Conservation (phyloP, 2,113 vertebrate species). For the Nematolebias whitei region DNA sequence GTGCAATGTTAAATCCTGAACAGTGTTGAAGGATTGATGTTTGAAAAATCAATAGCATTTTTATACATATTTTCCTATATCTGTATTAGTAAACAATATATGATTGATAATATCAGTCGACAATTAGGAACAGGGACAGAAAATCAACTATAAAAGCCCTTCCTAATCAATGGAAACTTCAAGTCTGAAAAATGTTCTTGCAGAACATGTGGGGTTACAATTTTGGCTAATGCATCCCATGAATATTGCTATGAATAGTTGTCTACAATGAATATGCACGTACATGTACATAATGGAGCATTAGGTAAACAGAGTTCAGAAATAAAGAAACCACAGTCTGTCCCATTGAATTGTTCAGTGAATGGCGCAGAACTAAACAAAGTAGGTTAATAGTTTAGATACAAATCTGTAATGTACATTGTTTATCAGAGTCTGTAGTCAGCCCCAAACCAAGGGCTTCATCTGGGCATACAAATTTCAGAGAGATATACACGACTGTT, state of each 20-base stretch:
- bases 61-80: conserved; percentile 64
- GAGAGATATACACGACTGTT: conserved; percentile 84
- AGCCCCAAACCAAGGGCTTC: conserved; percentile 84
- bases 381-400: conserved; percentile 83
- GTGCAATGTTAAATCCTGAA: conserved; percentile 49
- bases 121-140: conserved; percentile 65
- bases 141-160: conserved; percentile 73
- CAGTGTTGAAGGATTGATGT: conserved; percentile 53
- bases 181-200: conserved; percentile 64
- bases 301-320: conserved; percentile 81
- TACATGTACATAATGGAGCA: conserved; percentile 82
- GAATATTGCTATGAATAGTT: conserved; percentile 81
- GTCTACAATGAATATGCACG: conserved; percentile 71
- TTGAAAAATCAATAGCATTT: conserved; percentile 62
- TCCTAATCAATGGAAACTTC: conserved; percentile 69
- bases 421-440: conserved; percentile 85
- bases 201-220: conserved; percentile 60
- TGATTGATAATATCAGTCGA: conserved; percentile 68
- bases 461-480: conserved; percentile 85
- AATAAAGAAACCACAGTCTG: conserved; percentile 75
- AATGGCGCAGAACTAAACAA: conserved; percentile 88
- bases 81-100: conserved; percentile 73
- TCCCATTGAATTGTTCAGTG: conserved; percentile 82
- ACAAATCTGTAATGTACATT: conserved; percentile 86
- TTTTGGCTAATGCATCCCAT: conserved; percentile 75